Evolutionary conservation across 2,113 vertebrate genomes (phyloP).

Genomic region (Strix aluco): DNA sequence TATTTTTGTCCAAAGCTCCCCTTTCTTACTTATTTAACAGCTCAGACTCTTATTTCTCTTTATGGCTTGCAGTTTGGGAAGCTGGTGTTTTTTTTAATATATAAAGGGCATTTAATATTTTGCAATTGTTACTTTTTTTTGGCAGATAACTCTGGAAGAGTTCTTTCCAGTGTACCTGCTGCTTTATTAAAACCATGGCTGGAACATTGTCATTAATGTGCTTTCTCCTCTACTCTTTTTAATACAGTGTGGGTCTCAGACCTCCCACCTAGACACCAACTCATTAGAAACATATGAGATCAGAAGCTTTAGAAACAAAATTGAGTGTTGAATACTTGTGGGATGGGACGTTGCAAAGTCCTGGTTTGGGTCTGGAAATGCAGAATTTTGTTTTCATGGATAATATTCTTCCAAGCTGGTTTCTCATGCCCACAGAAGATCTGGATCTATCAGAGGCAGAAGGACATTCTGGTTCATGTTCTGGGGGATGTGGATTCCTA

Average conservation of each 20-base stretch:
- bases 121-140: not conserved
- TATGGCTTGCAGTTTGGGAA: not conserved
- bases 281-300: not conserved
- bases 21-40: slow-evolving; percentile 32
- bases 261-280: slow-evolving; percentile 12
- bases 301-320: not conserved
- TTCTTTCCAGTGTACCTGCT: slow-evolving; percentile 23
- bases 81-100: not conserved
- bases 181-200: not conserved
- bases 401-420: not conserved
- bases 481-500: not conserved
- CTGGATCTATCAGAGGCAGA: not conserved
- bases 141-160: not conserved
- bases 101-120: not conserved
- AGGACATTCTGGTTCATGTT: not conserved
- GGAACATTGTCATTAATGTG: not conserved
- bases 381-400: not conserved
- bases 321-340: not conserved
- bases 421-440: not conserved
- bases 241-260: not conserved
- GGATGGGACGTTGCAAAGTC: not conserved
- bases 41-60: slow-evolving; percentile 23
- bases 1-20: slow-evolving; percentile 49
- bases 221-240: not conserved
- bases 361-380: not conserved